phyloP scores from a whole-genome alignment of 2,888 invertebrate genomes.

The Papilio elwesi region DNA sequence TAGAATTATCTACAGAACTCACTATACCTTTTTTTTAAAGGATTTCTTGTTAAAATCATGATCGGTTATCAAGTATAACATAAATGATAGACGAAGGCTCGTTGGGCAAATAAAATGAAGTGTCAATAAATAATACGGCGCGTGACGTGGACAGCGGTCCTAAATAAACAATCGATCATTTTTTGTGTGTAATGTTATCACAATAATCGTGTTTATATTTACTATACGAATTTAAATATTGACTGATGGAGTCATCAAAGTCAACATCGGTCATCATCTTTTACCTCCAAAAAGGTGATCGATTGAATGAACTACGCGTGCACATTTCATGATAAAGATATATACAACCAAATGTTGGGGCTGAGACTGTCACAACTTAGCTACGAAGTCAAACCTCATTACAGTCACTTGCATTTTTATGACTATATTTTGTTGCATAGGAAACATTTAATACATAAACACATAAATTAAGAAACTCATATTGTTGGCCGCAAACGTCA shows the following conservation, averaged over 20 bases:
- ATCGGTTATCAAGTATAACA: conserved; percentile 27
- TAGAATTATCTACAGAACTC: neutral
- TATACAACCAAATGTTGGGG: too few species aligned
- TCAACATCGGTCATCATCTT: too few species aligned
- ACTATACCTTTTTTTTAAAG: conserved; percentile 1
- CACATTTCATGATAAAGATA: too few species aligned
- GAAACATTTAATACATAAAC: too few species aligned
- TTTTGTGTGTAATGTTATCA: conserved; percentile 18
- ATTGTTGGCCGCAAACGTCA: too few species aligned
- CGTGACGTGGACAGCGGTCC: conserved; percentile 21
- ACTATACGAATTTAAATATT: conserved; percentile 1
- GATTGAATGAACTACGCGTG: too few species aligned
- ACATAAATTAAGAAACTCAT: too few species aligned
- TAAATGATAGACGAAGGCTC: conserved; percentile 30
- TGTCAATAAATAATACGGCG: conserved; percentile 31
- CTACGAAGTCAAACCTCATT: too few species aligned
- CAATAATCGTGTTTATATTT: conserved; percentile 18
- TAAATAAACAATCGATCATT: conserved; percentile 28
- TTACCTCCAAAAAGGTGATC: too few species aligned
- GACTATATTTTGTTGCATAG: too few species aligned
- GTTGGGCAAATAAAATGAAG: conserved; percentile 31
- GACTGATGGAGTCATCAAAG: neutral
- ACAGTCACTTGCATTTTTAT: too few species aligned
- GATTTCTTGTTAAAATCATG: conserved; percentile 23
- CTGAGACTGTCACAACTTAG: too few species aligned